Evolutionary conservation across 2,888 invertebrate genomes (phyloP).

Genomic region (Catocala fraxini): DNA sequence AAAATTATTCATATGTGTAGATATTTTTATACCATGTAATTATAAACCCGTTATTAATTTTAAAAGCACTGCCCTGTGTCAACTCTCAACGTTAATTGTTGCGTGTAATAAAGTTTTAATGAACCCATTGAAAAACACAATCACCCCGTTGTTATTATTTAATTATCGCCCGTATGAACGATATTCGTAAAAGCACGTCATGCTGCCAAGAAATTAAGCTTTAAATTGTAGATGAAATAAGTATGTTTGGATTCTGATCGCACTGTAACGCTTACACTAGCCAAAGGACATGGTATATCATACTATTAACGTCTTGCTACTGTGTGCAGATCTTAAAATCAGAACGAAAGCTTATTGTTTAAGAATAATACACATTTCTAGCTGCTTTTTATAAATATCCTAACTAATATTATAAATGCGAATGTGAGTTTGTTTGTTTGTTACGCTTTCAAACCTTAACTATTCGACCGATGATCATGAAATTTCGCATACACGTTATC

Average conservation of each 20-base stretch:
- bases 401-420: no score
- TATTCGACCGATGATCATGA: no score
- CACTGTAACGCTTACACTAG: not conserved
- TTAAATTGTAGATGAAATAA: conserved; percentile 18
- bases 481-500: no score
- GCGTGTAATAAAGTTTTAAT: conserved; percentile 66
- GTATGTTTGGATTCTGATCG: conserved; percentile 11
- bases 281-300: no score
- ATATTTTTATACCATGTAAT: conserved; percentile 21
- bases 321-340: no score
- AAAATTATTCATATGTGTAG: no score
- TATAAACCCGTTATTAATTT: conserved; percentile 34
- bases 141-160: conserved; percentile 63
- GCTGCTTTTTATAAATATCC: no score
- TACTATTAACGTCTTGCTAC: no score
- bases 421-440: no score
- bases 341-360: no score
- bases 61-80: conserved; percentile 33
- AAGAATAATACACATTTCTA: no score
- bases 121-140: conserved; percentile 67
- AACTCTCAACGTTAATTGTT: conserved; percentile 48
- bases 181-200: conserved; percentile 18
- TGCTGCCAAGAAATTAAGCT: conserved; percentile 16
- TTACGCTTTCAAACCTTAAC: no score
- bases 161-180: conserved; percentile 66